These are phyloP conservation scores for Trichoplusia ni DNA, from an alignment of 1,140 invertebrate species.

Conservation along the genomic window DNA sequence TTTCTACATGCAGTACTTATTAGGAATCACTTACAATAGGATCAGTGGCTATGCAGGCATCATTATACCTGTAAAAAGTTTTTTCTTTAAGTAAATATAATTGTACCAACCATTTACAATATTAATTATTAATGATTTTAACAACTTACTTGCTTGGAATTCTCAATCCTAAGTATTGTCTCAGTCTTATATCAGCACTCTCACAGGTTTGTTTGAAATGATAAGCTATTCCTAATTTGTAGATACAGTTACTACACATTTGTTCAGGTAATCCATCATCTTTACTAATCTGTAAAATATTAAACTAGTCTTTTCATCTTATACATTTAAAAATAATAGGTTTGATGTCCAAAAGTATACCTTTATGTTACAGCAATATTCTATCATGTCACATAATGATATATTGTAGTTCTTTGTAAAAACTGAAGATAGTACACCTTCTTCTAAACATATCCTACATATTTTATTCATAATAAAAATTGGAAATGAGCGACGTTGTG, in stretches of 20 bases:
- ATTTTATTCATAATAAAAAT: constrained; percentile 74
- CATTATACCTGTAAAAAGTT: constrained; percentile 56
- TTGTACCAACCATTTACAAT: neutral
- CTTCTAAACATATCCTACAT: constrained; percentile 85
- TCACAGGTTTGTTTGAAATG: constrained; percentile 86
- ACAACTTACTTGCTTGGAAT: constrained; percentile 51
- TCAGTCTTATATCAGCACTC: constrained; percentile 83
- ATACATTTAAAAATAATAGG: neutral
- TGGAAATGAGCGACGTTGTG: too few relatives aligned
- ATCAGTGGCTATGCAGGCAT: constrained; percentile 74
- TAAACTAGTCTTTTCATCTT: constrained; percentile 66
- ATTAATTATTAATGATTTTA: neutral
- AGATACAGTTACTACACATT: constrained; percentile 86
- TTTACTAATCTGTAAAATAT: constrained; percentile 82
- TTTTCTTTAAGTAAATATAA: neutral
- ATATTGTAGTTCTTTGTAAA: constrained; percentile 85
- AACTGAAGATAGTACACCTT: constrained; percentile 82
- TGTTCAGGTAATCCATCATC: constrained; percentile 85
- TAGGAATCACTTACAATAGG: constrained; percentile 57
- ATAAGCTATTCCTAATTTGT: constrained; percentile 84
- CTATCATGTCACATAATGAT: constrained; percentile 84
- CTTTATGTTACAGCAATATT: constrained; percentile 84
- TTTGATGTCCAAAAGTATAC: constrained; percentile 59
- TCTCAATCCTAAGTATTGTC: constrained; percentile 83
- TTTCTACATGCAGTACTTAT: neutral